Evolutionary conservation across 2,888 invertebrate genomes (phyloP).

Genomic region (Sesamia inferens): DNA sequence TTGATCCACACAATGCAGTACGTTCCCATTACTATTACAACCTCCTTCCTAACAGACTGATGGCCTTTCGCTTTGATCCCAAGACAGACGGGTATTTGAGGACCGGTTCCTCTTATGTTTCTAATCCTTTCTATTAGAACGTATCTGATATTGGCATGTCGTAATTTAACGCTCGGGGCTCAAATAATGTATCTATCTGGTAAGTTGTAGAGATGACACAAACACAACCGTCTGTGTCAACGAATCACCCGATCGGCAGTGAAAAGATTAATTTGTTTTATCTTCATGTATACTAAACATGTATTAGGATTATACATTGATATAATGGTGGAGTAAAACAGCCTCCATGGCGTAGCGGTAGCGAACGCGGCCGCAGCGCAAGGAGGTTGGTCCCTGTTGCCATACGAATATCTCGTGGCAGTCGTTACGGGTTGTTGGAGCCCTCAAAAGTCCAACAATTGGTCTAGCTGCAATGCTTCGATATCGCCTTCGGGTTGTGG

Average conservation of each 20-base stretch:
- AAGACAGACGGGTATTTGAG: constrained; percentile 68
- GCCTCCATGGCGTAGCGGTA: too few species aligned
- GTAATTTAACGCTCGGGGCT: constrained; percentile 36
- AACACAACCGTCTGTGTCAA: constrained; percentile 18
- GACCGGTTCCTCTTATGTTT: constrained; percentile 68
- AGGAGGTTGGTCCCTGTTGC: too few species aligned
- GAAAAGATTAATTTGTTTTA: constrained; percentile 39
- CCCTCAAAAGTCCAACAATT: too few species aligned
- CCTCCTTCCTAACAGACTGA: constrained; percentile 71
- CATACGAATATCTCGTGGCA: too few species aligned
- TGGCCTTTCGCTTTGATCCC: constrained; percentile 74
- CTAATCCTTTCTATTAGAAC: constrained; percentile 70
- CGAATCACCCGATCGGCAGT: constrained; percentile 8
- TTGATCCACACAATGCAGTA: constrained; percentile 72
- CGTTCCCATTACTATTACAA: constrained; percentile 70
- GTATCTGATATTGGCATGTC: constrained; percentile 59
- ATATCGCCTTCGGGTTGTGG: too few species aligned
- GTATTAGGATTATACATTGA: too few species aligned
- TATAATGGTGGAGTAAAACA: too few species aligned
- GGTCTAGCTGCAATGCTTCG: too few species aligned
- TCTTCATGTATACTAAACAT: neutral
- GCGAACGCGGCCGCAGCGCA: too few species aligned
- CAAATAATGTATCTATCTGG: constrained; percentile 35
- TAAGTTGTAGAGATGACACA: constrained; percentile 15
- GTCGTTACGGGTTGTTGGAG: too few species aligned